Evolutionary conservation across 2,797 vertebrate genomes (phyloP).

Genomic region (Muscicapa striata): DNA sequence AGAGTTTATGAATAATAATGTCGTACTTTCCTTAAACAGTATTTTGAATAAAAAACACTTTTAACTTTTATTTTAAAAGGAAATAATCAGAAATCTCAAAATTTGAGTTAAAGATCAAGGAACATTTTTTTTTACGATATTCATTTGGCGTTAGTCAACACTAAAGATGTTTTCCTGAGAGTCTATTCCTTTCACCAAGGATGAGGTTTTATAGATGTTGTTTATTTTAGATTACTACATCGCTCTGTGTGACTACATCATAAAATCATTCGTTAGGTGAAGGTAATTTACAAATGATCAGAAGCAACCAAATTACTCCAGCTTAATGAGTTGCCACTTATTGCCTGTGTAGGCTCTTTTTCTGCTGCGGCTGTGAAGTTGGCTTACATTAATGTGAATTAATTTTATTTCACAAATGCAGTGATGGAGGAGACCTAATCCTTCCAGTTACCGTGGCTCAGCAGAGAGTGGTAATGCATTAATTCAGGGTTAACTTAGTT

Average conservation of each 20-base stretch:
- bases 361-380: constrained; percentile 11
- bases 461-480: background rate
- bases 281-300: constrained; percentile 49
- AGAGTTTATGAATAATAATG: background rate
- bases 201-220: background rate
- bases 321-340: constrained; percentile 56
- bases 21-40: background rate
- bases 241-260: background rate
- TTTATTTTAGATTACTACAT: constrained; percentile 30
- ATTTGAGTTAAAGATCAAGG: background rate
- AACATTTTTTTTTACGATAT: background rate
- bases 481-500: background rate
- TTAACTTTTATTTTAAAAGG: background rate
- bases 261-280: constrained; percentile 47
- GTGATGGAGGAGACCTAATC: background rate
- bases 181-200: background rate
- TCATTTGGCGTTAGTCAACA: background rate
- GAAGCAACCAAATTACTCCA: constrained; percentile 46
- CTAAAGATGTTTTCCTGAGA: background rate
- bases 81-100: background rate
- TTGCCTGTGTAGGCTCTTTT: constrained; percentile 54
- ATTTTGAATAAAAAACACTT: background rate
- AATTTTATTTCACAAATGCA: constrained; percentile 34
- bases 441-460: background rate
- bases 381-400: constrained; percentile 7